phyloP scores from a whole-genome alignment of 2,888 invertebrate species.

The Luffia ferchaultella region DNA sequence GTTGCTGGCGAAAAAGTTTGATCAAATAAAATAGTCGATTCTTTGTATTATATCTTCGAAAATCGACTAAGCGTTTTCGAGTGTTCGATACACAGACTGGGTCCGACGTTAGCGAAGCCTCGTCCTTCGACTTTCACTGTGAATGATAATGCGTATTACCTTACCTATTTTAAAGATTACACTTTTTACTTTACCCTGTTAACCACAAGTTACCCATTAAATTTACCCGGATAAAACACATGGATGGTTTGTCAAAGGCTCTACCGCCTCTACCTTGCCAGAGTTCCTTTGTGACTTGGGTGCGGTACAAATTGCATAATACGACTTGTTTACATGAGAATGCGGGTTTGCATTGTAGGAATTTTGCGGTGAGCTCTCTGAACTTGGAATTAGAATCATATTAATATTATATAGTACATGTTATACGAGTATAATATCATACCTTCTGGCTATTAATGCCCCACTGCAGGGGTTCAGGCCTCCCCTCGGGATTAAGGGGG shows the following conservation, averaged over 20 bases:
- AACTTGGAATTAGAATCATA: neutral
- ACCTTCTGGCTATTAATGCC: too few species aligned
- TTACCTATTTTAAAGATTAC: neutral
- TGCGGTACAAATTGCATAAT: neutral
- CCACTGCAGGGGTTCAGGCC: too few species aligned
- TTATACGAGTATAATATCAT: too few species aligned
- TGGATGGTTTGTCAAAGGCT: neutral
- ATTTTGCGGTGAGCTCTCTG: neutral
- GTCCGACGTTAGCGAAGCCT: neutral
- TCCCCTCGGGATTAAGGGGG: too few species aligned
- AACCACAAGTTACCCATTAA: neutral
- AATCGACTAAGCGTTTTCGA: too few species aligned
- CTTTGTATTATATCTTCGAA: too few species aligned
- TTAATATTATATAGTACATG: too few species aligned
- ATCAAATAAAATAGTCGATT: too few species aligned
- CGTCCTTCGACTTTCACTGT: slow-evolving; percentile 48
- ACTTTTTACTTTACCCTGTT: neutral
- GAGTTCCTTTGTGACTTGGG: neutral
- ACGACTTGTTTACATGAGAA: neutral
- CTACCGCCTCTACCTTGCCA: neutral
- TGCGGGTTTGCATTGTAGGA: neutral
- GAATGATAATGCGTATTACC: slow-evolving; percentile 27
- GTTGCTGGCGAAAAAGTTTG: too few species aligned
- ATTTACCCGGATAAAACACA: neutral
- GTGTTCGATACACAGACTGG: neutral